Evolutionary conservation across 1,140 invertebrate genomes (phyloP).

Genomic region (Littorina saxatilis): DNA sequence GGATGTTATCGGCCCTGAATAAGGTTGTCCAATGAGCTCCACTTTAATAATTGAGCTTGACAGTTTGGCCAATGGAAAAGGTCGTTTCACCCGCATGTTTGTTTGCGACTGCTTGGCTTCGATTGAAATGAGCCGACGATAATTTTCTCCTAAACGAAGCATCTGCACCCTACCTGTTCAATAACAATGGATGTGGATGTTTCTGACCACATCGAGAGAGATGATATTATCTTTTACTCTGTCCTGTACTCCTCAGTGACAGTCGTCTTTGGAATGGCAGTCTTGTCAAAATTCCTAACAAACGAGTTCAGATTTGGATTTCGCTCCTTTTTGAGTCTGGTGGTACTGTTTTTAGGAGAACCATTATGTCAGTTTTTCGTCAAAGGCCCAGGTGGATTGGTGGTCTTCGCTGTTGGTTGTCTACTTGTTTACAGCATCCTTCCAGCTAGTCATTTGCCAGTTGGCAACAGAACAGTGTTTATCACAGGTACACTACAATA

Average conservation of each 20-base stretch:
- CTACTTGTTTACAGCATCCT: constrained; percentile 71
- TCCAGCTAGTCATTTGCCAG: constrained; percentile 70
- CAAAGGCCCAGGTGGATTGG: constrained; percentile 69
- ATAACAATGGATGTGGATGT: constrained; percentile 56
- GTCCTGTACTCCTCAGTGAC: constrained; percentile 72
- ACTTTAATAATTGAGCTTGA: neutral
- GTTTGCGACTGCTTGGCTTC: constrained; percentile 12
- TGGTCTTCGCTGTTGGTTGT: constrained; percentile 69
- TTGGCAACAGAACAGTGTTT: constrained; percentile 68
- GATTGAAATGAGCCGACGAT: neutral
- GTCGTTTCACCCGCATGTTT: neutral
- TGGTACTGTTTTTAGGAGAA: constrained; percentile 71
- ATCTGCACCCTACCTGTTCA: neutral
- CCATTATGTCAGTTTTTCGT: constrained; percentile 74
- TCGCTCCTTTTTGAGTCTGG: constrained; percentile 69
- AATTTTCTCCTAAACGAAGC: neutral
- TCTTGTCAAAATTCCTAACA: constrained; percentile 72
- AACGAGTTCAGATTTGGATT: constrained; percentile 74
- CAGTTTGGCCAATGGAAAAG: constrained; percentile 1
- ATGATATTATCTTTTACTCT: constrained; percentile 73
- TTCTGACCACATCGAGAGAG: constrained; percentile 61
- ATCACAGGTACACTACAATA: constrained; percentile 64
- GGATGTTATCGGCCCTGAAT: constrained; percentile 7
- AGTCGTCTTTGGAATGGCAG: constrained; percentile 73
- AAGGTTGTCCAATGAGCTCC: constrained; percentile 9